Conservation (phyloP, 2,113 vertebrate genomes). For the Siphamia tubifer region DNA sequence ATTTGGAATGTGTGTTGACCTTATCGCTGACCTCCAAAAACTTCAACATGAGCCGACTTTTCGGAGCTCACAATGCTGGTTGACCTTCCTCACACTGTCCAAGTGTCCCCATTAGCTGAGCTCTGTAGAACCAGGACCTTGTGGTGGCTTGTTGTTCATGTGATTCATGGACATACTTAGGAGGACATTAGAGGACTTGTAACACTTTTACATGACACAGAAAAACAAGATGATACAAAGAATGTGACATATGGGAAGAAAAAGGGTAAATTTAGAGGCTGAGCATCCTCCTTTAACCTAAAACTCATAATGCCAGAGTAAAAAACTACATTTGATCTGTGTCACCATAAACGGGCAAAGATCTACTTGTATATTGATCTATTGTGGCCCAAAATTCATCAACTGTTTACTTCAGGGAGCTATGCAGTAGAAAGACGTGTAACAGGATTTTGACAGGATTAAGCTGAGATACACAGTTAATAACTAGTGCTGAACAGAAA, state of each 20-base stretch:
- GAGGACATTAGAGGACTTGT: not conserved
- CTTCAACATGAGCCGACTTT: conserved; percentile 4
- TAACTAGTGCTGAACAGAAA: not conserved
- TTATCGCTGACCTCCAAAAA: conserved; percentile 45
- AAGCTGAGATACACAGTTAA: not conserved
- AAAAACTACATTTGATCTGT: not conserved
- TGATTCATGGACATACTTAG: not conserved
- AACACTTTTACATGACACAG: not conserved
- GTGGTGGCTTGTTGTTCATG: not conserved
- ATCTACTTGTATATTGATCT: conserved; percentile 5
- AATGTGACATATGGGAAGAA: too few relatives aligned
- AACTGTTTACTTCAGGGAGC: not conserved
- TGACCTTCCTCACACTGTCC: not conserved
- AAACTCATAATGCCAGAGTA: not conserved
- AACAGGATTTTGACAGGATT: conserved; percentile 1
- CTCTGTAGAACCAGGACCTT: not conserved
- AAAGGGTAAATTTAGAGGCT: too few relatives aligned
- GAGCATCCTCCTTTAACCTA: too few relatives aligned
- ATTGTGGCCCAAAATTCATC: conserved; percentile 12
- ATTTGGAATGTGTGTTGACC: conserved; percentile 12
- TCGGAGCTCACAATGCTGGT: not conserved
- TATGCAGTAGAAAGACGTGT: not conserved
- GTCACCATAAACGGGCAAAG: not conserved
- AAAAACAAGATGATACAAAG: not conserved
- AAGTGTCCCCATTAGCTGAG: not conserved